Evolutionary conservation across 1,140 invertebrate genomes (phyloP).

Genomic region (Prorops nasuta): DNA sequence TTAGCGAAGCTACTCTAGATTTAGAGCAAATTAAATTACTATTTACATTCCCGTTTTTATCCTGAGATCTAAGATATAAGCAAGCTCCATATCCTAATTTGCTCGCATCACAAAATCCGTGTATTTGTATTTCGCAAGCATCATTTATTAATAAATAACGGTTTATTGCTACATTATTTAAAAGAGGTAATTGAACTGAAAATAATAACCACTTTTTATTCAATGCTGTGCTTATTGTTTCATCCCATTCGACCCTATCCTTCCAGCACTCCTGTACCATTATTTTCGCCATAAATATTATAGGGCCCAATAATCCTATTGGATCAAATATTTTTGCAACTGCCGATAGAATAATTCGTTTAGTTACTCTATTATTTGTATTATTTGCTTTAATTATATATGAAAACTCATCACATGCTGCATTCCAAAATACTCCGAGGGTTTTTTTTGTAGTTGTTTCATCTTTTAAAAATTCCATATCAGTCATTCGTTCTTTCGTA

Average conservation of each 20-base stretch:
- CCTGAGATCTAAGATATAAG: not conserved
- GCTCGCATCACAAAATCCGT: too few relatives aligned
- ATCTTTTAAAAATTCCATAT: not conserved
- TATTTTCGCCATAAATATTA: slow-evolving; percentile 41
- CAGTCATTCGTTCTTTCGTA: not conserved
- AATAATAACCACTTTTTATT: not conserved
- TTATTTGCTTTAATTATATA: not conserved
- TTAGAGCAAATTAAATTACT: not conserved
- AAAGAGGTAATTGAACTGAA: not conserved
- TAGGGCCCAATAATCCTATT: slow-evolving; percentile 39
- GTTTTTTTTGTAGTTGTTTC: too few relatives aligned
- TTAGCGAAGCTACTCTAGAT: not conserved
- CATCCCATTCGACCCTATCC: not conserved
- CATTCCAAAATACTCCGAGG: too few relatives aligned
- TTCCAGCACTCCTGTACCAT: too few relatives aligned
- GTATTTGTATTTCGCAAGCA: not conserved
- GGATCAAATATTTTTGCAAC: slow-evolving; percentile 32
- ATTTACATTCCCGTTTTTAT: not conserved
- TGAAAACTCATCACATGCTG: not conserved
- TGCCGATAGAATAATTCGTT: not conserved
- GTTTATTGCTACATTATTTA: not conserved
- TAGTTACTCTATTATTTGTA: not conserved
- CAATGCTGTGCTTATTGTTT: not conserved
- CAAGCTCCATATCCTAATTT: not conserved
- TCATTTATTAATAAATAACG: not conserved